Conservation (phyloP, 1,140 invertebrate species). For the Aphelenchoides besseyi region DNA sequence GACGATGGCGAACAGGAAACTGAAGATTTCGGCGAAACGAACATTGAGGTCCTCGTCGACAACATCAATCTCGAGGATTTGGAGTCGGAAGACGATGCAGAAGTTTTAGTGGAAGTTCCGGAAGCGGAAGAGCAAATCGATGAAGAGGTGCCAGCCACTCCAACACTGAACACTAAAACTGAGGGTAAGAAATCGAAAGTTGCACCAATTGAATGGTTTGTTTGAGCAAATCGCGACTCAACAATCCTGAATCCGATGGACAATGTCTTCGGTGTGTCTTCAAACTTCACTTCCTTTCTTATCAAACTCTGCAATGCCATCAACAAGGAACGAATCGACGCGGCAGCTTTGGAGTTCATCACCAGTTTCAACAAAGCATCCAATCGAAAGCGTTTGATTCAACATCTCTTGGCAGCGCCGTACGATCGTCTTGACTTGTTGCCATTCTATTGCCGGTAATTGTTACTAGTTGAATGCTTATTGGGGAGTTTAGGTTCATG, state of each 20-base stretch:
- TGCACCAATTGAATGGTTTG: background rate
- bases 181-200: too few relatives aligned
- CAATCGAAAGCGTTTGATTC: constrained; percentile 84
- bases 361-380: constrained; percentile 89
- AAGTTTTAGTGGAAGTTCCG: too few relatives aligned
- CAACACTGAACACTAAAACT: background rate
- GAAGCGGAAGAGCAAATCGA: constrained; percentile 27
- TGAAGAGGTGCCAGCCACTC: background rate
- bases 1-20: constrained; percentile 3
- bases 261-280: background rate
- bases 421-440: constrained; percentile 77
- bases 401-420: constrained; percentile 67
- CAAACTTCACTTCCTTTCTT: constrained; percentile 68
- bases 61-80: constrained; percentile 34
- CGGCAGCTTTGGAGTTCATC: constrained; percentile 88
- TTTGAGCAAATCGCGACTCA: background rate
- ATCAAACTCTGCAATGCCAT: constrained; percentile 85
- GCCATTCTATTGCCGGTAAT: constrained; percentile 81
- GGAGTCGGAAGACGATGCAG: constrained; percentile 17
- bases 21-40: constrained; percentile 19
- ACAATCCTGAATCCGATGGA: background rate
- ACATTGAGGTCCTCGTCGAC: constrained; percentile 34
- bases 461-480: too few relatives aligned
- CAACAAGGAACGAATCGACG: constrained; percentile 92
- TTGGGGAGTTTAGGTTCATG: constrained; percentile 68